Evolutionary conservation across 2,797 vertebrate species (phyloP).

Genomic region (Enteromius viviparus): DNA sequence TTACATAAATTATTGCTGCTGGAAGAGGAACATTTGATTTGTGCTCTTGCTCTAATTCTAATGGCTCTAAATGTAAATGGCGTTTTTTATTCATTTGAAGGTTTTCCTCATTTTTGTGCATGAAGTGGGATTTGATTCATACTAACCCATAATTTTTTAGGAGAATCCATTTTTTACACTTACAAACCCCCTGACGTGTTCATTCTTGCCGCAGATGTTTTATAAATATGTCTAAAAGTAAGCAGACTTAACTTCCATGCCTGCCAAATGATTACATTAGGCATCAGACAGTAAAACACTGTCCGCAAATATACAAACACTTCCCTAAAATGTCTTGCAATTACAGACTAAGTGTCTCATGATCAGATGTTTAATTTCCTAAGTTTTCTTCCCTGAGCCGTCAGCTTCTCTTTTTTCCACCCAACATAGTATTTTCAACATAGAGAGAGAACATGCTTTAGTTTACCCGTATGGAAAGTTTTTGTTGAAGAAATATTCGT

Average conservation of each 20-base stretch:
- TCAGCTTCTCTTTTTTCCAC: neutral
- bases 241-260: constrained; percentile 19
- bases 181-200: neutral
- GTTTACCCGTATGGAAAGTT: constrained; percentile 34
- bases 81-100: constrained; percentile 60
- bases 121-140: constrained; percentile 34
- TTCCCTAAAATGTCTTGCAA: constrained; percentile 26
- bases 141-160: constrained; percentile 33
- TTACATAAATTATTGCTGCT: no score
- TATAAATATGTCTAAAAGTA: constrained; percentile 2
- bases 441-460: constrained; percentile 46
- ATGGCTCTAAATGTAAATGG: neutral
- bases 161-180: constrained; percentile 24
- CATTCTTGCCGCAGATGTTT: neutral
- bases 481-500: constrained; percentile 44
- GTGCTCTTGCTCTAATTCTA: neutral
- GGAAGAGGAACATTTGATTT: neutral
- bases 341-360: constrained; percentile 32
- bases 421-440: constrained; percentile 10
- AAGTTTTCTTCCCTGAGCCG: neutral
- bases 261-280: constrained; percentile 29
- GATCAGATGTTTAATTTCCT: constrained; percentile 38
- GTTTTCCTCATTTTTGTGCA: constrained; percentile 31
- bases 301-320: constrained; percentile 18
- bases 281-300: constrained; percentile 36